Evolutionary conservation across 2,888 invertebrate genomes (phyloP).

Genomic region (Aplocera efformata): DNA sequence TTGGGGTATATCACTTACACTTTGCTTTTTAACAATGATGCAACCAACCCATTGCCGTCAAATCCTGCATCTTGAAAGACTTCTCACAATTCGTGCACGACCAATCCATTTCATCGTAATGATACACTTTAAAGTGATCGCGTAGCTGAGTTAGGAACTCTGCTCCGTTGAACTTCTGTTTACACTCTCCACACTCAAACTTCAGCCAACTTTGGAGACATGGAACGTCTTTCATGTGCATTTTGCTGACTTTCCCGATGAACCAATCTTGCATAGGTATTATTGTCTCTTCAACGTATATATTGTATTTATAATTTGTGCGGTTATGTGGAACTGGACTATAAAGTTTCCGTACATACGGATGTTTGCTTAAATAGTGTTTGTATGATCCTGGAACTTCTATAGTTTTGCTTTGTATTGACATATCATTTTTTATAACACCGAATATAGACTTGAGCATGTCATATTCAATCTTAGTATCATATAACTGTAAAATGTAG

Average conservation of each 20-base stretch:
- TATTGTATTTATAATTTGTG: conserved; percentile 32
- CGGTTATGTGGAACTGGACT: conserved; percentile 21
- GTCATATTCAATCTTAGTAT: conserved; percentile 2
- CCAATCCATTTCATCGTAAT: conserved; percentile 46
- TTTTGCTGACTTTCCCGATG: conserved; percentile 21
- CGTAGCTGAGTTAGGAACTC: conserved; percentile 24
- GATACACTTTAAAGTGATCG: conserved; percentile 42
- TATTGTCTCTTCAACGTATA: conserved; percentile 49
- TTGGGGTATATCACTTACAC: too few relatives aligned
- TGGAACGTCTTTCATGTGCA: background rate
- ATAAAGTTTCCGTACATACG: conserved; percentile 48
- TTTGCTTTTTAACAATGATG: too few relatives aligned
- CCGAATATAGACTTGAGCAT: conserved; percentile 22
- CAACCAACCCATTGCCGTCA: too few relatives aligned
- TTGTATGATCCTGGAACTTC: conserved; percentile 28
- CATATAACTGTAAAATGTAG: background rate
- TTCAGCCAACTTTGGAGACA: conserved; percentile 30
- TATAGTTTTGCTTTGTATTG: background rate
- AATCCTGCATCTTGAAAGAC: too few relatives aligned
- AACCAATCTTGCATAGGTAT: conserved; percentile 34
- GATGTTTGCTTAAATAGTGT: conserved; percentile 35
- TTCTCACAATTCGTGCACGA: conserved; percentile 24
- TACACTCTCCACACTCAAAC: conserved; percentile 45
- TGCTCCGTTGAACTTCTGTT: conserved; percentile 25
- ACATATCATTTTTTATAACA: conserved; percentile 31